Base-by-base conservation (phyloP, 2,888 invertebrate species). In the Exephanes ischioxanthus region DNA sequence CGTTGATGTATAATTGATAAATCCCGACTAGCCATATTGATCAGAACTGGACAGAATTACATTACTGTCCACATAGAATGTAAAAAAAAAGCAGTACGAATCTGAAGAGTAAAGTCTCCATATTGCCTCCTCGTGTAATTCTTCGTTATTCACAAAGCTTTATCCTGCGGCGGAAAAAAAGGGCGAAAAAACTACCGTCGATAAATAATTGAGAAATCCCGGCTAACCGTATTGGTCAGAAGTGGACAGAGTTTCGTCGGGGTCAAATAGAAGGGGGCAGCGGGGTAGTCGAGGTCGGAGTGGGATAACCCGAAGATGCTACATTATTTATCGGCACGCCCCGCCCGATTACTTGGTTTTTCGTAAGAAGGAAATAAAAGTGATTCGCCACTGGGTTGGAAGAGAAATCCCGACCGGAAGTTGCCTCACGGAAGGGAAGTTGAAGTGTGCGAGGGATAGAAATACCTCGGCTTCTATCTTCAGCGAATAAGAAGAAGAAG, bases 241-340 rank as follows among this genome's bases (percentile, higher is more conserved):
- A 71, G 26, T 71, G 30, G 30, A 67, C 30, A n/a, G n/a, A 67
- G 67, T 67, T 67, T 22, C 41, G 9, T 37, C 7, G 22, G 19
- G 67, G 67, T 37, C 19, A 67, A 22, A 67, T 19, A 9, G 67
- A 37, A 19, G 14, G n/a, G 51, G 37, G 26, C 41, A 22, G 53
- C 7, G 48, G n/a, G 37, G 16, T 16, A 5, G 30, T n/a, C n/a
- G 37, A 14, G 48, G 41, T 41, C 9, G 45, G 26, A 22, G 19
- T 51, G 63, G 71, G 79, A 80, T 80, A 80, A 66, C 79, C 53
- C 79, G 51, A 51, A 71, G 63, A 45, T 33, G 63, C 53, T 72
- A 63, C 63, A 80, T 80, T 80, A 80, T 80, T 80, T 72, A 80
- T 80, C 63, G 68, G 58, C 33, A 30, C 58, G 58, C 70, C 70